Evolutionary conservation across 2,797 vertebrate species (phyloP).

Genomic region (Poecilia velifera): DNA sequence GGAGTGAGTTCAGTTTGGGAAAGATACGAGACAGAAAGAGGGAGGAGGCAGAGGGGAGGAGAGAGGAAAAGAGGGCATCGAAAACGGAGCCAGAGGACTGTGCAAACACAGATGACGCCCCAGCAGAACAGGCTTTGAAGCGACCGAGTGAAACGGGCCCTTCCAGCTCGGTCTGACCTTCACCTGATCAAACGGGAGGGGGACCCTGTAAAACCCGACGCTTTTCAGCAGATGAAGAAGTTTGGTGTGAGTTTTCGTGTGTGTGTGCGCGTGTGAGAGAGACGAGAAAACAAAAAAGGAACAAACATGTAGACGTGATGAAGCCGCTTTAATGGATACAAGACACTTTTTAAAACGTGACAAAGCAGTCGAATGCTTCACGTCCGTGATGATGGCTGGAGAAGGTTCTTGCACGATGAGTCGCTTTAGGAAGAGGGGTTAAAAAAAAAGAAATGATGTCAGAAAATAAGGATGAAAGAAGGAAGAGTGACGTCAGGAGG

Average conservation of each 20-base stretch:
- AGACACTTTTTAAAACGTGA: conserved; percentile 37
- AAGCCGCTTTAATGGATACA: conserved; percentile 57
- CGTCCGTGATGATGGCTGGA: conserved; percentile 24
- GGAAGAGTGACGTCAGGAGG: conserved; percentile 60
- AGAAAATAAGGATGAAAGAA: conserved; percentile 43
- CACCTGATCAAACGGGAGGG: conserved; percentile 19
- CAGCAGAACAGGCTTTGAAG: conserved; percentile 40
- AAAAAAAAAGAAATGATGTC: conserved; percentile 20
- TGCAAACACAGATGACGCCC: conserved; percentile 66
- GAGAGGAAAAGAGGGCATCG: conserved; percentile 37
- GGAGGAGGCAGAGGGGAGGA: conserved; percentile 29
- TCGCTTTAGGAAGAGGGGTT: conserved; percentile 37
- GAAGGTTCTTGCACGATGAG: conserved; percentile 59
- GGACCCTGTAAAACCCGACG: conserved; percentile 24
- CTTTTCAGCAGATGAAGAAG: conserved; percentile 20
- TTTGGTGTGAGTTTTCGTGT: conserved; percentile 9
- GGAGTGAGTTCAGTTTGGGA: conserved; percentile 56
- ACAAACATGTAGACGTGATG: conserved; percentile 31
- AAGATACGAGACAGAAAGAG: conserved; percentile 42
- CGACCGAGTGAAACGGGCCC: conserved; percentile 29
- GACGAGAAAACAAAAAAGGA: conserved; percentile 26
- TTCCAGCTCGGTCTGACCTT: conserved; percentile 53
- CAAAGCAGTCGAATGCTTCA: conserved; percentile 27
- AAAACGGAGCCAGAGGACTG: conserved; percentile 32
- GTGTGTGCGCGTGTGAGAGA: conserved; percentile 16